Evolutionary conservation across 2,113 vertebrate genomes (phyloP).

Genomic region (Brachionichthys hirsutus): DNA sequence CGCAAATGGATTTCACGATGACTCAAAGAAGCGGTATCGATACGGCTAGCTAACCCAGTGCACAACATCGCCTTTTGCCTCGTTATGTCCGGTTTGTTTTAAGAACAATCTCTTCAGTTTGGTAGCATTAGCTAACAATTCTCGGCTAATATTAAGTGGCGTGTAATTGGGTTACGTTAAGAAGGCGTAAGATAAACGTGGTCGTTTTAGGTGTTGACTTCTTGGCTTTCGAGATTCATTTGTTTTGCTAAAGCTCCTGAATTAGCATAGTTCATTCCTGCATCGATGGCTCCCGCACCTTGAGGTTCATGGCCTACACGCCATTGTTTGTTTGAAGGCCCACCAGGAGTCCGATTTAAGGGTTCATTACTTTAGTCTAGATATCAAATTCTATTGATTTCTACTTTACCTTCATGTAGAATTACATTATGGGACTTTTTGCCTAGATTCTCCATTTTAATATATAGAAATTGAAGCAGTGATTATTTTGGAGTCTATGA

Average conservation of each 20-base stretch:
- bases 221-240: neutral
- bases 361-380: neutral
- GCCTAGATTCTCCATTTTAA: no score
- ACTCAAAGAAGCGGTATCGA: neutral
- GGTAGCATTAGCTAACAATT: conserved; percentile 25
- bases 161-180: neutral
- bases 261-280: neutral
- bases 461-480: no score
- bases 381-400: neutral
- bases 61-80: neutral
- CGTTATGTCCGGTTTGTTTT: conserved; percentile 21
- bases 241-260: neutral
- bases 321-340: conserved; percentile 68
- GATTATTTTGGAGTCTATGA: no score
- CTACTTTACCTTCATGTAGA: neutral
- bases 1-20: conserved; percentile 25
- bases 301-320: conserved; percentile 67
- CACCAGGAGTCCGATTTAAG: conserved; percentile 9
- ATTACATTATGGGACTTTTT: no score
- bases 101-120: conserved; percentile 40
- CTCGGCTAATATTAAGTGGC: neutral
- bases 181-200: no score
- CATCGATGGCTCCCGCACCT: conserved; percentile 43
- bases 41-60: neutral
- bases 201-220: neutral